phyloP scores from a whole-genome alignment of 2,113 vertebrate species.

The Fregetta grallaria region DNA sequence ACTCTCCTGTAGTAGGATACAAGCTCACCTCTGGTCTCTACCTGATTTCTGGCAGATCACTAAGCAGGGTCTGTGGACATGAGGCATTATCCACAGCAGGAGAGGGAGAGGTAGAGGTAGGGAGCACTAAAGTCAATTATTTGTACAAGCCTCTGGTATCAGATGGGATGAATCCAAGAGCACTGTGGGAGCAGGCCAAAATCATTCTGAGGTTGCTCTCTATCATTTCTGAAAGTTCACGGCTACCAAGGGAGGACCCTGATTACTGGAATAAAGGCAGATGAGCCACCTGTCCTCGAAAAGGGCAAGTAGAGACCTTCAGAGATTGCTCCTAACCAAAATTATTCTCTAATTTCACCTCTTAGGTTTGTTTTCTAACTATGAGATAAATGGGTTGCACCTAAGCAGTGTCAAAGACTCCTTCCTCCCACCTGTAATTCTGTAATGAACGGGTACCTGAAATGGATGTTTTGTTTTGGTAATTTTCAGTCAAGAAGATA shows the following conservation, averaged over 20 bases:
- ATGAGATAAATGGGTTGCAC: not conserved
- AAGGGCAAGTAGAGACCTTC: not conserved
- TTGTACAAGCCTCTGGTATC: not conserved
- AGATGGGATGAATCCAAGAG: too few relatives aligned
- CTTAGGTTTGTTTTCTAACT: not conserved
- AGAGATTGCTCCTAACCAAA: not conserved
- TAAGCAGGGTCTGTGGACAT: not conserved
- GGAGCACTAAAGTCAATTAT: not conserved
- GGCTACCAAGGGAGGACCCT: accelerated
- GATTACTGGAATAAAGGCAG: not conserved
- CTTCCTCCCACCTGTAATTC: not conserved
- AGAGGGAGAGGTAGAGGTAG: not conserved
- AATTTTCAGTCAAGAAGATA: not conserved
- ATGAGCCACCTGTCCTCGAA: not conserved
- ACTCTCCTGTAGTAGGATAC: not conserved
- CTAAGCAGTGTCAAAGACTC: not conserved
- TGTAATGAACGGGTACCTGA: not conserved
- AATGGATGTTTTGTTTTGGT: not conserved
- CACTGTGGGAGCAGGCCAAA: not conserved
- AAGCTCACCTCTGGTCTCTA: not conserved
- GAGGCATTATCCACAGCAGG: not conserved
- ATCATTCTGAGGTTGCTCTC: not conserved
- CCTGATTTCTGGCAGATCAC: not conserved
- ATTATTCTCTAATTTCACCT: not conserved
- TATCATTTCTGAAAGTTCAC: not conserved